Base-by-base conservation (phyloP, 2,888 invertebrate species). In the Aphrophora alni region DNA sequence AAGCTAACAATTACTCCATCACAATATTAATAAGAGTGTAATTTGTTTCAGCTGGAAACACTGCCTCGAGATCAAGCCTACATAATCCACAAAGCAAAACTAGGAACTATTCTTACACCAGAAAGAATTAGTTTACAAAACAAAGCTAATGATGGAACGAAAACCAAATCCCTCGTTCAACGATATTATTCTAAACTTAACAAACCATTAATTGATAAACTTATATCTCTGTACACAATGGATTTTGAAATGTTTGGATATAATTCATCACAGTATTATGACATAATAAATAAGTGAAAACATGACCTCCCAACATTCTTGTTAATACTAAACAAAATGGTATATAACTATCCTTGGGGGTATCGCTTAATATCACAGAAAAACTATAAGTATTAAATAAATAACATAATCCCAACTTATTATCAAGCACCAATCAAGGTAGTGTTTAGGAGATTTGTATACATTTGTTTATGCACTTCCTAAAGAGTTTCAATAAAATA, bases 61-160 rank as follows among this genome's bases (percentile, higher is more conserved):
- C 89, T 93, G n/a, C 87, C 93, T 92, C 93, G 94, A 87, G 95
- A 96, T 89, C 95, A 95, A 89, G 91, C 93, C 87, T 95, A 93
- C 89, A 90, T 96, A 85, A 95, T 95, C 85, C 93, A 94, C 87
- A 91, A 93, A 88, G 93, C 94, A 72, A 92, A 92, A 38, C 90
- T 96, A 68, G 92, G 94, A 85, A 92, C 93, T 85, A 90, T 94
- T 78, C 93, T 95, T 81, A 93, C 93, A 86, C 95, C 95, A 0
- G 94, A 95, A 86, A 95, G 95, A 95, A 92, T 89, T 83, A 88
- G 90, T 81, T 89, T 91, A 28, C 90, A 92, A 84, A 95, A 95
- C 89, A 93, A 94, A 83, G 95, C 95, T 51, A 93, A 93, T 85
- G 94, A 93, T 7, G 90, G 90, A 68, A 72, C 72, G 14, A 93